A percentile compares a stretch with the other conserved stretches of the same genome.
phyloP scores from a whole-genome alignment of 2,113 vertebrate species.

The Antennarius striatus region DNA sequence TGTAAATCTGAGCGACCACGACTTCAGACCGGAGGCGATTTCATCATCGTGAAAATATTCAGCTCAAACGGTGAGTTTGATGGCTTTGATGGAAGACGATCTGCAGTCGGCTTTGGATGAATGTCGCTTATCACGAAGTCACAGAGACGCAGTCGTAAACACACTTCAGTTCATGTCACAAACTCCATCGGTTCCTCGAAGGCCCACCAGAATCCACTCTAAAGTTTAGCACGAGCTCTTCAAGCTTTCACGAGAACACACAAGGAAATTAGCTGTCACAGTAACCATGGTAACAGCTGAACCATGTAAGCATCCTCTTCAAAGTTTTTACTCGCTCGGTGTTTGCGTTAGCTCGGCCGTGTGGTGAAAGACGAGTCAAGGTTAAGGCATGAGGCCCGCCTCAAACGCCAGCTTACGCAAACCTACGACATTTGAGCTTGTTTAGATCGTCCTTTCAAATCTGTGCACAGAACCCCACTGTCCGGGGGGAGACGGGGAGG shows the following conservation, averaged over 20 bases:
- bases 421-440: conserved; percentile 74
- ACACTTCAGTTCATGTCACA: conserved; percentile 15
- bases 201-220: conserved; percentile 3
- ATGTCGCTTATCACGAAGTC: no score
- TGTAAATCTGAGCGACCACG: no score
- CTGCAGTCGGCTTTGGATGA: background rate
- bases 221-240: conserved; percentile 50
- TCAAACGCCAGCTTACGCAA: conserved; percentile 78
- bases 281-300: conserved; percentile 77
- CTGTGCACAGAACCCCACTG: conserved; percentile 75
- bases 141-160: background rate
- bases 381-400: conserved; percentile 40
- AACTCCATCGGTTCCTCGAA: conserved; percentile 77
- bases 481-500: conserved; percentile 32
- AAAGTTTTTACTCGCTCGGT: conserved; percentile 34
- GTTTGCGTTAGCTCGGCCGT: background rate
- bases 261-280: conserved; percentile 81
- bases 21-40: background rate
- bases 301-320: conserved; percentile 65
- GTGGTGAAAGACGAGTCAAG: conserved; percentile 23
- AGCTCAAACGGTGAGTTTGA: conserved; percentile 4
- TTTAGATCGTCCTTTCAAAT: conserved; percentile 81
- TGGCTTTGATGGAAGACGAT: conserved; percentile 9
- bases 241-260: conserved; percentile 75
- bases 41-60: conserved; percentile 7